These are phyloP conservation scores for Anarrhichthys ocellatus DNA, from an alignment of 2,113 vertebrate species.

Conservation along the genomic window DNA sequence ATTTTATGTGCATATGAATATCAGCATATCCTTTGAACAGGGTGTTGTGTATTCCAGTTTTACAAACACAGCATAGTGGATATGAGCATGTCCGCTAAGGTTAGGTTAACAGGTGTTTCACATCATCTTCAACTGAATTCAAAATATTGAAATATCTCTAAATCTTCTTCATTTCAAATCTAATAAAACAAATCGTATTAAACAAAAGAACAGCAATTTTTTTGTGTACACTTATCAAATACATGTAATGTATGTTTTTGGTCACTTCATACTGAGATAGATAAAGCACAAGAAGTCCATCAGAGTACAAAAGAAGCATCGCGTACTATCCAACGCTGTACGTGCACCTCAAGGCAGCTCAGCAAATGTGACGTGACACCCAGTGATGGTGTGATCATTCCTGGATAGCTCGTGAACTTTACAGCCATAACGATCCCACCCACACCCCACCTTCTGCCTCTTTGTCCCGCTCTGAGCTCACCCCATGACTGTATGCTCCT, in stretches of 20 bases:
- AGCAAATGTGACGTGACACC: slow-evolving; percentile 62
- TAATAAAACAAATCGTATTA: not conserved
- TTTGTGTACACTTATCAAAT: not conserved
- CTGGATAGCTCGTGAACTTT: slow-evolving; percentile 45
- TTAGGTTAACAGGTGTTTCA: not conserved
- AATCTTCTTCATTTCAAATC: not conserved
- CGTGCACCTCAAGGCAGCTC: slow-evolving; percentile 39
- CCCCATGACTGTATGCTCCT: slow-evolving; percentile 30
- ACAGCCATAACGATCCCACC: slow-evolving; percentile 35
- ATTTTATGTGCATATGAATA: not conserved
- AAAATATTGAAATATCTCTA: not conserved
- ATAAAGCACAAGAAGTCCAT: not conserved
- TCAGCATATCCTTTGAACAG: not conserved
- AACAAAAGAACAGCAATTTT: not conserved
- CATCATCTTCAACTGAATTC: not conserved
- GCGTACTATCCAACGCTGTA: not conserved
- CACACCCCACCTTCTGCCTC: slow-evolving; percentile 16
- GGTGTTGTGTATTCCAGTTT: not conserved
- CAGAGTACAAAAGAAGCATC: not conserved
- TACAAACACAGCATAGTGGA: not conserved
- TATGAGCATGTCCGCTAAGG: not conserved
- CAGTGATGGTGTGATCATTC: slow-evolving; percentile 42
- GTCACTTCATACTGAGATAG: not conserved
- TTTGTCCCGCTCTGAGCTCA: slow-evolving; percentile 31
- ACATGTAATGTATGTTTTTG: not conserved